Conservation (phyloP, 2,888 invertebrate genomes). For the Cryptocephalus moraei region DNA sequence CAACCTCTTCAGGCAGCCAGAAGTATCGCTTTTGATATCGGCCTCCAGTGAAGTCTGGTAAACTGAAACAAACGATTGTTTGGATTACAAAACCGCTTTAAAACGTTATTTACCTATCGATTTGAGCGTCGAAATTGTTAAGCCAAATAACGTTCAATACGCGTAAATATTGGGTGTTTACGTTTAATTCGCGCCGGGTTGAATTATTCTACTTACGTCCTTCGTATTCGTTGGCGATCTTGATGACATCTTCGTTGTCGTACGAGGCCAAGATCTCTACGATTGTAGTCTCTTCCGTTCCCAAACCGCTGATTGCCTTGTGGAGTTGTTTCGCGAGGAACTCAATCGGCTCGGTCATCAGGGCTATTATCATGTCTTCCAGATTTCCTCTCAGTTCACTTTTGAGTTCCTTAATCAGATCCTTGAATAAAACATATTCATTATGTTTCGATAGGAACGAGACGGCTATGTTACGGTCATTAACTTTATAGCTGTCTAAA, state of each 20-base stretch:
- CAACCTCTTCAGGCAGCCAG: conserved; percentile 81
- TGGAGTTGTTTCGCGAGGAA: conserved; percentile 71
- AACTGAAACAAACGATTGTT: conserved; percentile 45
- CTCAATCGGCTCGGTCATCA: conserved; percentile 75
- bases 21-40: conserved; percentile 78
- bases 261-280: conserved; percentile 76
- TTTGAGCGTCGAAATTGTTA: no score
- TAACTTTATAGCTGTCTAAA: no score
- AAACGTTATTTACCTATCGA: no score
- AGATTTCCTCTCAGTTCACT: conserved; percentile 84
- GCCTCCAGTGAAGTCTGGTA: conserved; percentile 70
- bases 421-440: conserved; percentile 35
- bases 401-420: conserved; percentile 71
- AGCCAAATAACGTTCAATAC: no score
- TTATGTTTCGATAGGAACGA: neutral
- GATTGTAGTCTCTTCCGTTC: conserved; percentile 63
- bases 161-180: no score
- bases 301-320: conserved; percentile 62
- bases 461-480: no score
- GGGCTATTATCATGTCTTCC: conserved; percentile 68
- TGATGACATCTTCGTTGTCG: conserved; percentile 71
- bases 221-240: conserved; percentile 63
- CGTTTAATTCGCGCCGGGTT: no score
- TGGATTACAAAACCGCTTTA: neutral
- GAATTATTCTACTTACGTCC: conserved; percentile 19